Percentiles rank a stretch among this genome's conserved stretches.
phyloP scores from a whole-genome alignment of 2,113 vertebrate genomes.

The Neolamprologus toae region DNA sequence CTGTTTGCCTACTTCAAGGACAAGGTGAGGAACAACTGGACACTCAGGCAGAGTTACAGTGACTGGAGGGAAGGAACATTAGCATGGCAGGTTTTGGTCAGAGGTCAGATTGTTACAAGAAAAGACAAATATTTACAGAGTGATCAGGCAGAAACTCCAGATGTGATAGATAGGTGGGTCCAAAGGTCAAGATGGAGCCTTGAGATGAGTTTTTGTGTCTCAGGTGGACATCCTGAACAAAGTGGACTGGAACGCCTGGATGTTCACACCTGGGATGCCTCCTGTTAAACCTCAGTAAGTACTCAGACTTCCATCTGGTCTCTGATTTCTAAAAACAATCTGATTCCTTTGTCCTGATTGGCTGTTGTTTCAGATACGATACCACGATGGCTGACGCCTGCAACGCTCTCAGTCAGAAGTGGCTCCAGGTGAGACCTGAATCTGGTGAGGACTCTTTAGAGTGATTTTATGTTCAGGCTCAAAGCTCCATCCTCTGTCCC shows the following conservation, averaged over 20 bases:
- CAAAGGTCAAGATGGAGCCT: neutral
- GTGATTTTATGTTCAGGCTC: neutral
- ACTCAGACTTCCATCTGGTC: neutral
- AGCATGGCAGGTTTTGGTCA: neutral
- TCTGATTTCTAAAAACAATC: neutral
- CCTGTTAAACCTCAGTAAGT: constrained; percentile 84
- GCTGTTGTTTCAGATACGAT: constrained; percentile 79
- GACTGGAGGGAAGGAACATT: neutral
- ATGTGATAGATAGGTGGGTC: neutral
- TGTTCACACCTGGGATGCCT: constrained; percentile 89
- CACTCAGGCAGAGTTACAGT: neutral
- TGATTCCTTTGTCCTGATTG: neutral
- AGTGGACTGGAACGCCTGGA: constrained; percentile 93
- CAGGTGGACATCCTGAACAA: constrained; percentile 86
- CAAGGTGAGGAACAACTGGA: constrained; percentile 72
- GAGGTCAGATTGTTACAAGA: neutral
- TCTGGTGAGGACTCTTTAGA: neutral
- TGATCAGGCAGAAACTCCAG: neutral
- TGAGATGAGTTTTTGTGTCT: neutral
- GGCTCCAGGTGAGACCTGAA: constrained; percentile 74
- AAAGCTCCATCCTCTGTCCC: neutral
- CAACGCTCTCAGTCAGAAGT: constrained; percentile 78
- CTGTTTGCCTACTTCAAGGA: constrained; percentile 92
- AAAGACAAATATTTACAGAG: neutral
- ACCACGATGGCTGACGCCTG: constrained; percentile 85